Percentiles rank a stretch among this genome's conserved stretches.
These are phyloP conservation scores for Epinotia brunnichana DNA, from an alignment of 2,888 invertebrate genomes.

Conservation along the genomic window DNA sequence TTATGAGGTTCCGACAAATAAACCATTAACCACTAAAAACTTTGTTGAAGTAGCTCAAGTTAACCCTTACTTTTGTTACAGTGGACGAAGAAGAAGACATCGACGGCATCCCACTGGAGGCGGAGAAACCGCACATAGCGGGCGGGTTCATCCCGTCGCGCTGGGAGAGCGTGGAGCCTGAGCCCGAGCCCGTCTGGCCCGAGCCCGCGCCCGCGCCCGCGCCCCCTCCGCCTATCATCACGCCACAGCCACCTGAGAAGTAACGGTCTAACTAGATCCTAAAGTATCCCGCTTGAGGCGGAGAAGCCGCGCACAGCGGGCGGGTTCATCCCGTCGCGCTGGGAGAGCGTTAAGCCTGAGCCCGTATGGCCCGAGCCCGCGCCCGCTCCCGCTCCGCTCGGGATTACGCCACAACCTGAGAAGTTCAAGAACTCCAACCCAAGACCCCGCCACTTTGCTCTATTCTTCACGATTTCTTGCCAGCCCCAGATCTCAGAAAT, in stretches of 20 bases:
- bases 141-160: slow-evolving; percentile 94
- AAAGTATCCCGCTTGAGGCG: slow-evolving; percentile 86
- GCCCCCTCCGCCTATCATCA: slow-evolving; percentile 5
- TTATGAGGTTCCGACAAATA: no score
- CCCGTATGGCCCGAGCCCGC: slow-evolving; percentile 68
- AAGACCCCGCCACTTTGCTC: no score
- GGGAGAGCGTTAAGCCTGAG: slow-evolving; percentile 98
- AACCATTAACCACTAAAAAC: no score
- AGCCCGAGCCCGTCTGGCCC: slow-evolving; percentile 86
- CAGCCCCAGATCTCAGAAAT: no score
- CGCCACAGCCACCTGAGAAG: slow-evolving; percentile 32
- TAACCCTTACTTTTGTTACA: slow-evolving; percentile 51
- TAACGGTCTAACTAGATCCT: not conserved
- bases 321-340: slow-evolving; percentile 95
- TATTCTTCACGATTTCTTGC: no score
- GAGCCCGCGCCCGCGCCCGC: slow-evolving; percentile 62
- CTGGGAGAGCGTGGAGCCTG: slow-evolving; percentile 99
- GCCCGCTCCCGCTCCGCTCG: no score
- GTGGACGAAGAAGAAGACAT: slow-evolving; percentile 87
- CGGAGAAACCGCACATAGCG: slow-evolving; percentile 80
- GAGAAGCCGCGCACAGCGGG: slow-evolving; percentile 82
- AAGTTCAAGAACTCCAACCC: no score
- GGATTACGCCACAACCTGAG: no score
- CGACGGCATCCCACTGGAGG: slow-evolving; percentile 88
- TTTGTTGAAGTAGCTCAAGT: no score